A percentile compares a stretch with the other conserved stretches of the same genome.
phyloP scores from a whole-genome alignment of 2,113 vertebrate species.

The Thalassarche chlororhynchos region DNA sequence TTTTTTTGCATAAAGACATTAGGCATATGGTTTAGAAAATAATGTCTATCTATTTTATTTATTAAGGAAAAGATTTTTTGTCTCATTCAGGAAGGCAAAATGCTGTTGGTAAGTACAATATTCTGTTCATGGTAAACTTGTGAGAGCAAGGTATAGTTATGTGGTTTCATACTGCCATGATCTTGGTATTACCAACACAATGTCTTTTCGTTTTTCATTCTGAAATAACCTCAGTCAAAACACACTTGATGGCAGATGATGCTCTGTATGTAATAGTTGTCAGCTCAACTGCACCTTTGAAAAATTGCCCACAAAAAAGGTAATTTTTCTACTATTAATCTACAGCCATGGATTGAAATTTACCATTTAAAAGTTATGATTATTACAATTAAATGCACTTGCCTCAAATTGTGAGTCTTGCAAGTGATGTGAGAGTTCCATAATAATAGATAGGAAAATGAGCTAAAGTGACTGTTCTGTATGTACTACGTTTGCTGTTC shows the following conservation, averaged over 20 bases:
- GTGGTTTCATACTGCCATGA: not conserved
- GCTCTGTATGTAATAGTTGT: not conserved
- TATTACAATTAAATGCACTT: not conserved
- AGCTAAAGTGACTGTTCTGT: not conserved
- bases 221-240: not conserved
- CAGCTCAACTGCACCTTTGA: not conserved
- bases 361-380: not conserved
- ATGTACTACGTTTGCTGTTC: not conserved
- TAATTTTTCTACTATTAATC: not conserved
- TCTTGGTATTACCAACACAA: not conserved
- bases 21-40: not conserved
- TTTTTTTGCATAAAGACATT: not conserved
- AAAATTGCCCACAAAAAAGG: not conserved
- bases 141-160: not conserved
- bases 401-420: not conserved
- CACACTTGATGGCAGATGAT: not conserved
- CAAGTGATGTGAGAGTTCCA: not conserved
- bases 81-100: slow-evolving; percentile 76
- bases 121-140: not conserved
- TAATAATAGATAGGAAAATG: not conserved
- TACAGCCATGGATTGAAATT: not conserved
- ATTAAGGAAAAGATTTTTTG: slow-evolving; percentile 86
- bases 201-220: not conserved
- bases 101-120: slow-evolving; percentile 85
- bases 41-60: slow-evolving; percentile 39